Evolutionary conservation across 1,140 invertebrate genomes (phyloP), one percentile per base, ranked within the genome.

Genomic region (Drosophila paulistorum): DNA sequence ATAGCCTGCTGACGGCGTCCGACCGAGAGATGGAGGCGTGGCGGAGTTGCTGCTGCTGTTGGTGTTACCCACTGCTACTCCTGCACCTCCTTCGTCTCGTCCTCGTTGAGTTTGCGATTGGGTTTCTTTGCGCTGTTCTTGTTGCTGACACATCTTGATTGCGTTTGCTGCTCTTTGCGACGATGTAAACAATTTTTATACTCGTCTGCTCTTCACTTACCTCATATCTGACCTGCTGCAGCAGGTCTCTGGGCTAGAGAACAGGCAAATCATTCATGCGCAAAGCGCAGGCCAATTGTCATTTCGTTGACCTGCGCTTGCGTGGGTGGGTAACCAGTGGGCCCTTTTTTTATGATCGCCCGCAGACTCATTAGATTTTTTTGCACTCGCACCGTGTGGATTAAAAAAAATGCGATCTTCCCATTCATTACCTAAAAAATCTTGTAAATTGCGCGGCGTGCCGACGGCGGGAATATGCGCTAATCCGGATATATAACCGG

Each of bases 381-480:
- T 81, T 77, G 69, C 55, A 60, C 13, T 74, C 20, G 17, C 17
- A 39, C 26, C 33, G 54, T 33, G 76, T 82, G 85, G 85, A 89
- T 90, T 89, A 89, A 78, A 87, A 79, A 71, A 68, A 79, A 65
- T 68, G 63, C 79, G 75, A 81, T 81, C 17, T 6, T 11, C 64
- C 77, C 84, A 89, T 89, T 89, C 84, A 89, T 89, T 89, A 89
- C 84, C 84, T 89, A 89, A 89, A 87, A 80, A 83, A 74, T 35
- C n/a, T 74, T 67, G 65, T 65, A 20, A 39, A 62, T 14, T 41
- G 63, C 45, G 33, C 23, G 33, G 30, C 13, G 33, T 42, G 9
- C 41, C 39, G 10, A 35, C 14, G 11, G 45, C 48, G 51, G 51
- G 62, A 33, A 63, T 42, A 68, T 71, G 62, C 45, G 17, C 65